Percentiles rank a stretch among this genome's conserved stretches.
These are phyloP conservation scores for Gadus chalcogrammus DNA, from an alignment of 2,113 vertebrate genomes.

Conservation along the genomic window DNA sequence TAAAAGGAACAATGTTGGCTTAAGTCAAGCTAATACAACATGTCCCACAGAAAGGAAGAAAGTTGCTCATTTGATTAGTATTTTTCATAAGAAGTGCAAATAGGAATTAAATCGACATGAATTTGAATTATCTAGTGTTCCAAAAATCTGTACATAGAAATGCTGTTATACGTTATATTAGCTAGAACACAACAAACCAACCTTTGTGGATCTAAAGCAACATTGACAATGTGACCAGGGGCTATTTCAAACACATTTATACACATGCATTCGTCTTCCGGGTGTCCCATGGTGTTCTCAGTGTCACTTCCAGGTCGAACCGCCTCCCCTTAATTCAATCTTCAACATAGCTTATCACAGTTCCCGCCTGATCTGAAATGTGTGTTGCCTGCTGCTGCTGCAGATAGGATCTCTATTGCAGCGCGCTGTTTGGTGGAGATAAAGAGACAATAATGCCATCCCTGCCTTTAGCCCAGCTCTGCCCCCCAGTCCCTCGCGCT, in stretches of 20 bases:
- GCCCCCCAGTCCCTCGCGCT: not conserved
- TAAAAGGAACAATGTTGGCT: conserved; percentile 8
- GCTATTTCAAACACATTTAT: no score
- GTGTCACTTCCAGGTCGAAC: no score
- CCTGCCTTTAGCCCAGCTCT: conserved; percentile 25
- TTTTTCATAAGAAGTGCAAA: not conserved
- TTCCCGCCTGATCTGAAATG: conserved; percentile 46
- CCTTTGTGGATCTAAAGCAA: no score
- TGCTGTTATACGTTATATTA: no score
- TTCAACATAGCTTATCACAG: conserved; percentile 46
- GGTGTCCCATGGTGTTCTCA: no score
- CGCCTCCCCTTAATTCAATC: conserved; percentile 53
- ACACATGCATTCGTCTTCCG: no score
- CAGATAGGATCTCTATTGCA: conserved; percentile 59
- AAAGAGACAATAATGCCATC: conserved; percentile 63
- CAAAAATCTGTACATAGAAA: no score
- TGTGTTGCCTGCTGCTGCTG: conserved; percentile 20
- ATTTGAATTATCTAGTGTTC: no score
- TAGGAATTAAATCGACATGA: no score
- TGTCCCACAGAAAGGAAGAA: not conserved
- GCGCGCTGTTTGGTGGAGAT: conserved; percentile 51
- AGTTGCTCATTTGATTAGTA: not conserved
- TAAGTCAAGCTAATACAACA: conserved; percentile 14
- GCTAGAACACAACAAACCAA: no score
- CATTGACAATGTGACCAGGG: no score